phyloP scores from a whole-genome alignment of 2,888 invertebrate genomes.

The Elysia crispata region DNA sequence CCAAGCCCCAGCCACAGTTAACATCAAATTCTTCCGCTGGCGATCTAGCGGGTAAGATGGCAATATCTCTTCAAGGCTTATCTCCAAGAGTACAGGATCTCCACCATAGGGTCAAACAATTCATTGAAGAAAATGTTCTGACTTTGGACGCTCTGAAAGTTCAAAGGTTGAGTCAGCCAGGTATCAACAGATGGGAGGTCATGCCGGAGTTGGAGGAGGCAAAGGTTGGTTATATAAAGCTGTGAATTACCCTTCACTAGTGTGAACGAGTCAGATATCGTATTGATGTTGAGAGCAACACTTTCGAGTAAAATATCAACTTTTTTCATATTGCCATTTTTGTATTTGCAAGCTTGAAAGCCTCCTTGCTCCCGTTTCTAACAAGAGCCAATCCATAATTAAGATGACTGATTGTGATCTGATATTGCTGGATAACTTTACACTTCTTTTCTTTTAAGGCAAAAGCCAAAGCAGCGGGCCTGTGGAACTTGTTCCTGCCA shows the following conservation, averaged over 20 bases:
- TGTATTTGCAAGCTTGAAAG: no score
- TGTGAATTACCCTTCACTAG: no score
- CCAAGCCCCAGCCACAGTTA: no score
- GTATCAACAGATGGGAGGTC: slow-evolving; percentile 39
- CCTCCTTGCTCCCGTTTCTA: no score
- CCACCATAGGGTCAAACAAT: slow-evolving; percentile 74
- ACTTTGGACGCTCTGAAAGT: slow-evolving; percentile 74
- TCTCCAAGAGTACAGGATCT: slow-evolving; percentile 73
- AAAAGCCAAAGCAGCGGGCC: slow-evolving; percentile 74
- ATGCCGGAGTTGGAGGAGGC: slow-evolving; percentile 46
- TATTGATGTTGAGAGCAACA: no score
- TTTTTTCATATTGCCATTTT: no score
- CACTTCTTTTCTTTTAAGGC: slow-evolving; percentile 52
- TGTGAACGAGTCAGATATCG: no score
- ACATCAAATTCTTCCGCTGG: no score
- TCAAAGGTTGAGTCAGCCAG: slow-evolving; percentile 3
- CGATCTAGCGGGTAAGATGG: slow-evolving; percentile 65
- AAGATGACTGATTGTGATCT: not conserved
- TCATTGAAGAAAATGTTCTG: slow-evolving; percentile 76
- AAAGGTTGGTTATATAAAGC: slow-evolving; percentile 20
- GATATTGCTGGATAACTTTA: not conserved
- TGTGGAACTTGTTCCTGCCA: slow-evolving; percentile 78
- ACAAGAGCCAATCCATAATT: no score
- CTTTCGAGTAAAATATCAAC: no score
- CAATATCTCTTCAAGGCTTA: slow-evolving; percentile 74